phyloP scores from a whole-genome alignment of 1,140 invertebrate genomes.

The Eriosoma lanigerum region DNA sequence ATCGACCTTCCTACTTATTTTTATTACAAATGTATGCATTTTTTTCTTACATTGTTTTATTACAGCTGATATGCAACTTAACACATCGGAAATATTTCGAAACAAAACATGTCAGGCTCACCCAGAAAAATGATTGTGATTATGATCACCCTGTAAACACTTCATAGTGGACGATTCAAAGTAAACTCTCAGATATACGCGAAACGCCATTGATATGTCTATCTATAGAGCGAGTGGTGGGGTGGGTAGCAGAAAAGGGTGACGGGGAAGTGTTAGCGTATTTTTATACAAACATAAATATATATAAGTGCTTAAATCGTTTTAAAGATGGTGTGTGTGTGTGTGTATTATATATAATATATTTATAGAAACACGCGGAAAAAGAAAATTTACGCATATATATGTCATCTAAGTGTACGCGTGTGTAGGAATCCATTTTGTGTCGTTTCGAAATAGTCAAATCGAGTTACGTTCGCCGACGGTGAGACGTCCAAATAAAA shows the following conservation, averaged over 20 bases:
- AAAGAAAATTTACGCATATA: not conserved
- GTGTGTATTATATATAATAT: too few species aligned
- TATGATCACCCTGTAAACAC: too few species aligned
- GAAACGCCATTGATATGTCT: not conserved
- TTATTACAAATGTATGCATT: too few species aligned
- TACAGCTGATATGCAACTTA: too few species aligned
- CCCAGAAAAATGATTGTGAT: too few species aligned
- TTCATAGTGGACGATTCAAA: not conserved
- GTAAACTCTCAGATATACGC: not conserved
- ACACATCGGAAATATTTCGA: too few species aligned
- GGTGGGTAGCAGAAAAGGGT: too few species aligned
- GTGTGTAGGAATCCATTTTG: constrained; percentile 22
- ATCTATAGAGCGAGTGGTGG: not conserved
- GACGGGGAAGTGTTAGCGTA: too few species aligned
- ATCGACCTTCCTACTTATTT: too few species aligned
- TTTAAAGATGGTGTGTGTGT: constrained; percentile 14
- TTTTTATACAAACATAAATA: not conserved
- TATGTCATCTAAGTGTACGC: too few species aligned
- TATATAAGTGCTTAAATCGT: constrained; percentile 24
- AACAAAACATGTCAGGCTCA: too few species aligned
- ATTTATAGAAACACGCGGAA: not conserved
- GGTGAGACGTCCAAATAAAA: constrained; percentile 41
- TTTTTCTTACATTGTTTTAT: too few species aligned
- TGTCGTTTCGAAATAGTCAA: constrained; percentile 37
- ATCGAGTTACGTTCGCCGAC: constrained; percentile 47